Evolutionary conservation across 2,113 vertebrate genomes (phyloP).

Genomic region (rat (Rattus norvegicus)): DNA sequence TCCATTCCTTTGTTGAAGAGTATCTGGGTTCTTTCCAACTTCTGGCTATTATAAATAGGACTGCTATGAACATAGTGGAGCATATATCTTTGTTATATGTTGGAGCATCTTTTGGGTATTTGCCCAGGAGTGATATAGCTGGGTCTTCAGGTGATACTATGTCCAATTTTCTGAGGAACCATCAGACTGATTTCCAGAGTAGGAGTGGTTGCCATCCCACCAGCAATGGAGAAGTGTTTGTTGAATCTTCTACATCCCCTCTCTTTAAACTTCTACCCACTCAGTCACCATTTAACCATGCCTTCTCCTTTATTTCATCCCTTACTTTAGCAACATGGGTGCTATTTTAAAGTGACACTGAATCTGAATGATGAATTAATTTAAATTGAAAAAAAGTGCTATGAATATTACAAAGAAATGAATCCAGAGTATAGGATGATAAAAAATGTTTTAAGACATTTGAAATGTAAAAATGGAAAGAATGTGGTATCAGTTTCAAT

Average conservation of each 20-base stretch:
- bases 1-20: too few relatives aligned
- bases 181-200: too few relatives aligned
- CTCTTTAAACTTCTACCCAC: not conserved
- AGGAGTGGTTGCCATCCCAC: too few relatives aligned
- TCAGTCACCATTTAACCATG: not conserved
- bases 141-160: too few relatives aligned
- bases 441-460: not conserved
- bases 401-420: not conserved
- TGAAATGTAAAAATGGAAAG: not conserved
- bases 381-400: not conserved
- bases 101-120: too few relatives aligned
- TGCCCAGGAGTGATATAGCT: too few relatives aligned
- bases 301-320: not conserved
- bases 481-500: not conserved
- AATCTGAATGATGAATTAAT: not conserved
- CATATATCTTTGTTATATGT: too few relatives aligned
- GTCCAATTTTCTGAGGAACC: too few relatives aligned
- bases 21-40: too few relatives aligned
- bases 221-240: not conserved
- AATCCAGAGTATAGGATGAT: not conserved
- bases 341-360: not conserved
- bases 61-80: too few relatives aligned
- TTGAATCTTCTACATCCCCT: not conserved
- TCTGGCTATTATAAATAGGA: too few relatives aligned
- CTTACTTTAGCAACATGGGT: not conserved